Percentiles rank a stretch among this genome's conserved stretches.
Evolutionary conservation across 2,888 invertebrate genomes (phyloP).

Genomic region (Criorhina ranunculi): DNA sequence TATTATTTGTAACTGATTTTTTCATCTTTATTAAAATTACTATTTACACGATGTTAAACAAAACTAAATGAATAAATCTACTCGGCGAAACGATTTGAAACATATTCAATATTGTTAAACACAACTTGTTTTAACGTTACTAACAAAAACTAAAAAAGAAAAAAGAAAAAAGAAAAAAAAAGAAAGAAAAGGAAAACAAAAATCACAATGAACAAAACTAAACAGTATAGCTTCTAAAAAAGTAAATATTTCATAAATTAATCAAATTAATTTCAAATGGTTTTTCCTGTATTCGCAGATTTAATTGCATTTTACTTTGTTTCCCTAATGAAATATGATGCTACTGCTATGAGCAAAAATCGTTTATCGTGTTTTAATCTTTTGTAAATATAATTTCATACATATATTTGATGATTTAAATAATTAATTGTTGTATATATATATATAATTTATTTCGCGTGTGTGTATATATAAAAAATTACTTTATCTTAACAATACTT

Average conservation of each 20-base stretch:
- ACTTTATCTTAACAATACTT: constrained; percentile 69
- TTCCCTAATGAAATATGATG: constrained; percentile 25
- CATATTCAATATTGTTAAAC: constrained; percentile 32
- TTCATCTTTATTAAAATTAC: constrained; percentile 68
- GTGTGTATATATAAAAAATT: constrained; percentile 69
- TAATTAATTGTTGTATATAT: constrained; percentile 68
- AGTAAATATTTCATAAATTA: constrained; percentile 16
- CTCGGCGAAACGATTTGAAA: constrained; percentile 12
- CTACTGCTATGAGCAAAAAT: constrained; percentile 47
- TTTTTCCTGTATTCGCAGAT: constrained; percentile 65
- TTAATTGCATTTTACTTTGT: constrained; percentile 46
- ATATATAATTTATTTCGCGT: constrained; percentile 69
- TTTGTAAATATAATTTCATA: constrained; percentile 70
- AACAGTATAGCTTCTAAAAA: constrained; percentile 26
- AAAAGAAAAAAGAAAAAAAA: no score
- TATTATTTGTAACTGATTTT: constrained; percentile 49
- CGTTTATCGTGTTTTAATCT: constrained; percentile 33
- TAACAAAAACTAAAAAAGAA: constrained; percentile 37
- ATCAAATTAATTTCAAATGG: constrained; percentile 27
- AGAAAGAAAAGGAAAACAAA: constrained; percentile 24
- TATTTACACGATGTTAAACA: constrained; percentile 60
- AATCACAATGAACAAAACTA: constrained; percentile 46
- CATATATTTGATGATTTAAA: constrained; percentile 61
- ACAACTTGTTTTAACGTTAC: constrained; percentile 1
- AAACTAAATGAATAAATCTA: constrained; percentile 36